Evolutionary conservation across 2,113 vertebrate genomes (phyloP), one percentile per base, ranked within the genome.

Genomic region (Calidris pygmaea): DNA sequence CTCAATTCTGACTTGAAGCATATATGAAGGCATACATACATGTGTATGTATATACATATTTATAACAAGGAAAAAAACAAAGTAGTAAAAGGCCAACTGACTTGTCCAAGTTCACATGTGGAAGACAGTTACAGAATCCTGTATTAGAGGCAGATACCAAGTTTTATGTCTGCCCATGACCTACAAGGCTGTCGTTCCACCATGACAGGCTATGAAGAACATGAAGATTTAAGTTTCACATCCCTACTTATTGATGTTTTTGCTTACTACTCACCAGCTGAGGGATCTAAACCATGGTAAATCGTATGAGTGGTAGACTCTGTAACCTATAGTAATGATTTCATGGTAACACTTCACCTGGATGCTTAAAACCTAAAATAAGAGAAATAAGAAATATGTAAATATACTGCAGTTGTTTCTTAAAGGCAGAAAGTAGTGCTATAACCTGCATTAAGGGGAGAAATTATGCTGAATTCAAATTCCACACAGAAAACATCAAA

Each of bases 281-380:
- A 99, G 98, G 17, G 99, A 99, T 95, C 99, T 98, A 97, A 99
- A 99, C 99, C 99, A 99, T 0, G 99, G 99, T 39, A 99, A 98
- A 7, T 99, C 99, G 10, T 99, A 99, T 0, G 99, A 99, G 95
- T 96, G 99, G 95, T 99, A 99, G 79, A 99, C 99, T 98, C 98
- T 99, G 97, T 99, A 99, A 52, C 99, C 99, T 45, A 99, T 99
- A 60, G 99, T 99, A 97, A 99, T 99, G 88, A 99, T 99, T 97
- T 99, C 99, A 4, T 99, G 99, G 97, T 99, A 99, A 95, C 99
- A 99, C 85, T 99, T 99, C 96, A 99, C 99, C 90, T 99, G 99
- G 94, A 99, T 98, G 70, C 97, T 97, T 98, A 99, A 98, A 74
- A 99, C 99, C 99, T 99, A 87, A 81, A 98, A 96, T 47, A 95